Conservation (phyloP, 2,888 invertebrate species). For the Eristalinus sepulchralis region DNA sequence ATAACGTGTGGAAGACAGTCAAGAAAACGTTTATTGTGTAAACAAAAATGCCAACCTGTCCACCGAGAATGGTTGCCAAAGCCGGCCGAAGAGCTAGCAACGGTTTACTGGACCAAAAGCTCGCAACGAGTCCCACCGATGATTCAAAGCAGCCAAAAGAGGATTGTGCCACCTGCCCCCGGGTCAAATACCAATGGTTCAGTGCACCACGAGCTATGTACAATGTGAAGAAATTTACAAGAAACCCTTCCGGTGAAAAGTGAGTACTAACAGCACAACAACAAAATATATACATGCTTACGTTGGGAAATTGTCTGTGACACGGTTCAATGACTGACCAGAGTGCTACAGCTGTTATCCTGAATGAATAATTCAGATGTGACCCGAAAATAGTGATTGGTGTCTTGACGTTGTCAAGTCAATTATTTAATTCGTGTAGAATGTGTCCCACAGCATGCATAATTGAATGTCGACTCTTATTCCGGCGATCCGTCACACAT, state of each 20-base stretch:
- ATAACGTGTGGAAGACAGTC: not conserved
- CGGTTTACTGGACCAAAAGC: slow-evolving; percentile 30
- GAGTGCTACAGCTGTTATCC: slow-evolving; percentile 5
- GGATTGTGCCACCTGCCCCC: slow-evolving; percentile 75
- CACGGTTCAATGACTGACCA: slow-evolving; percentile 56
- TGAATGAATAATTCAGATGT: slow-evolving; percentile 62
- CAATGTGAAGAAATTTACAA: slow-evolving; percentile 75
- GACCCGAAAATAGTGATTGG: not conserved
- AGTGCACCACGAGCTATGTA: slow-evolving; percentile 79
- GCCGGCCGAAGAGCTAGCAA: slow-evolving; percentile 57
- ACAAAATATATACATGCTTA: not conserved
- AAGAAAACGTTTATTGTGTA: not conserved
- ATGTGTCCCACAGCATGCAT: not conserved
- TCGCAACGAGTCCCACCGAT: slow-evolving; percentile 60
- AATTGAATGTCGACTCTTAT: not conserved
- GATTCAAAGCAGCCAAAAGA: slow-evolving; percentile 72
- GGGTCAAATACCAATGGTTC: slow-evolving; percentile 80
- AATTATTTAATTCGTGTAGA: slow-evolving; percentile 23
- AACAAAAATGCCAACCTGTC: slow-evolving; percentile 72
- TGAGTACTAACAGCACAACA: slow-evolving; percentile 71
- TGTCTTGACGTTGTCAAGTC: not conserved
- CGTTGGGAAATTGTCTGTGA: slow-evolving; percentile 7
- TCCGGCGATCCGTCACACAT: not conserved
- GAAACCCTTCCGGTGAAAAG: slow-evolving; percentile 71
- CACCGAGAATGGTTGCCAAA: slow-evolving; percentile 43